Evolutionary conservation across 1,140 invertebrate genomes (phyloP).

Genomic region (Phortica variegata): DNA sequence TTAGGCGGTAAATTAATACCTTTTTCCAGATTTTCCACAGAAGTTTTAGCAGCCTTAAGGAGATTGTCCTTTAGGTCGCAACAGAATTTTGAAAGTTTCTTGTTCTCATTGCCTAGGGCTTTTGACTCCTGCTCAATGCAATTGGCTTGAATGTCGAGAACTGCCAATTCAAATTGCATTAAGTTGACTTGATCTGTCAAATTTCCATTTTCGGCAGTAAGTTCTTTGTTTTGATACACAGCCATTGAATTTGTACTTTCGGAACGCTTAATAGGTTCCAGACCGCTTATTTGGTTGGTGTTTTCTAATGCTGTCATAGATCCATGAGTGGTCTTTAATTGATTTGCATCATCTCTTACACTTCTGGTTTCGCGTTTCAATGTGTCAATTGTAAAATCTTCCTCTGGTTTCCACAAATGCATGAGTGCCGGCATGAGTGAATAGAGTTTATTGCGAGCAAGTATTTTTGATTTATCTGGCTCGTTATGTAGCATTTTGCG

Average conservation of each 20-base stretch:
- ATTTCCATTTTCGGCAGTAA: not conserved
- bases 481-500: no score
- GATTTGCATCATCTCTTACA: no score
- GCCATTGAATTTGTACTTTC: not conserved
- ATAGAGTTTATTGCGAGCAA: no score
- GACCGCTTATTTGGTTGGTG: no score
- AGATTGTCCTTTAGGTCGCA: slow-evolving; percentile 12
- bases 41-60: not conserved
- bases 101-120: not conserved
- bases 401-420: no score
- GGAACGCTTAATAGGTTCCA: no score
- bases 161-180: slow-evolving; percentile 11
- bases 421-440: no score
- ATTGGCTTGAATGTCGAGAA: slow-evolving; percentile 18
- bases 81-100: not conserved
- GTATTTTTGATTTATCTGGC: no score
- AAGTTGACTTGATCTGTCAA: slow-evolving; percentile 15
- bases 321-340: no score
- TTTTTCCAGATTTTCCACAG: slow-evolving; percentile 7
- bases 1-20: slow-evolving; percentile 16
- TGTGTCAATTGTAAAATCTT: no score
- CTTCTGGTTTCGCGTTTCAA: no score
- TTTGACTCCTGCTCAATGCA: slow-evolving; percentile 2
- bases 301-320: no score
- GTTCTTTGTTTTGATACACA: not conserved